Percentiles rank a stretch among this genome's conserved stretches.
These are phyloP conservation scores for Apodemia hepburni DNA, from an alignment of 2,888 invertebrate species.

Conservation along the genomic window DNA sequence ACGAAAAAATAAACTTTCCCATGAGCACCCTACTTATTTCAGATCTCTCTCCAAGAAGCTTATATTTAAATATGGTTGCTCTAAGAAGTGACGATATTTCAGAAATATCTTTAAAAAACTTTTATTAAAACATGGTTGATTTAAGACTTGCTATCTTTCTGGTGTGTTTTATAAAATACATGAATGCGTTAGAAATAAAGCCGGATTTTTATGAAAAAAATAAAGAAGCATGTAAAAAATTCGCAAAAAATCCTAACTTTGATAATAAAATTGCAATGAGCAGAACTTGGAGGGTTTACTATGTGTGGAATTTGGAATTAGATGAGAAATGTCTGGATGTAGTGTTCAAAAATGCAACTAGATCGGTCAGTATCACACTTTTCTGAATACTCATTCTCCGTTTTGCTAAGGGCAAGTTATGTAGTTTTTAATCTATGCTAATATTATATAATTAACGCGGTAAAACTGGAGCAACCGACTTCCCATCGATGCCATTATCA, in stretches of 20 bases:
- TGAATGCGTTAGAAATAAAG: slow-evolving; percentile 16
- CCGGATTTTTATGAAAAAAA: slow-evolving; percentile 28
- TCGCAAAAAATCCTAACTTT: slow-evolving; percentile 49
- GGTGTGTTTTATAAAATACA: not conserved
- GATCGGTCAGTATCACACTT: slow-evolving; percentile 37
- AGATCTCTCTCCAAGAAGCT: not conserved
- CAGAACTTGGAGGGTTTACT: slow-evolving; percentile 54
- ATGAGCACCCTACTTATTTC: slow-evolving; percentile 24
- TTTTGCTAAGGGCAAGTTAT: no score
- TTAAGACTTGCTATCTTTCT: not conserved
- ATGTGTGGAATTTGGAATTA: slow-evolving; percentile 54
- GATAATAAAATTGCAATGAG: slow-evolving; percentile 49
- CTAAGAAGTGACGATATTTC: slow-evolving; percentile 1
- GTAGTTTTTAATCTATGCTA: no score
- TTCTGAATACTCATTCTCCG: no score
- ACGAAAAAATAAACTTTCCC: slow-evolving; percentile 25
- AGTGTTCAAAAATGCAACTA: slow-evolving; percentile 46
- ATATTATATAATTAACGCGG: no score
- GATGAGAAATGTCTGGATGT: slow-evolving; percentile 51
- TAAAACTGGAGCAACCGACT: no score
- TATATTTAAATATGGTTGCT: not conserved
- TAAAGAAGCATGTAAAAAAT: slow-evolving; percentile 38
- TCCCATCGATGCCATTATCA: no score
- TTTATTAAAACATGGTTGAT: not conserved
- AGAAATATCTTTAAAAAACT: not conserved